A percentile compares a stretch with the other conserved stretches of the same genome.
These are phyloP conservation scores for Colaptes auratus DNA, from an alignment of 2,113 vertebrate genomes.

Conservation along the genomic window DNA sequence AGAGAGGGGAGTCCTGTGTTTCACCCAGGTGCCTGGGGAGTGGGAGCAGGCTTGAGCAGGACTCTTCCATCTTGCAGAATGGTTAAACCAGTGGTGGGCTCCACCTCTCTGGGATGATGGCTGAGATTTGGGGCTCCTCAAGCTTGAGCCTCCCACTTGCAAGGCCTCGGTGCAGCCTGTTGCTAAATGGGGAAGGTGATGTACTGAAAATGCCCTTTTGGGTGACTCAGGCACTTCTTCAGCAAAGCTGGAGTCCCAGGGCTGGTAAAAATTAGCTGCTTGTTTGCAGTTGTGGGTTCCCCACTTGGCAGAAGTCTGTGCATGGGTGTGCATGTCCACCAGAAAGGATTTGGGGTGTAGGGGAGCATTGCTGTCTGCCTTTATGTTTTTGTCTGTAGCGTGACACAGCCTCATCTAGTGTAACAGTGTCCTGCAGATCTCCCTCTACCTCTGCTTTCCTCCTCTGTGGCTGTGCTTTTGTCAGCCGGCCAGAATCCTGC, in stretches of 20 bases:
- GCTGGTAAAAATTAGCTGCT: neutral
- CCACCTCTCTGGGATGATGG: accelerated
- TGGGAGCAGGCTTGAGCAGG: neutral
- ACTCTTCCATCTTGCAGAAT: neutral
- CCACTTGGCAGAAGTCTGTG: neutral
- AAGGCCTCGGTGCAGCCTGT: neutral
- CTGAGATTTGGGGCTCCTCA: neutral
- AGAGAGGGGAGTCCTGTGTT: neutral
- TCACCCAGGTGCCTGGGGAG: neutral
- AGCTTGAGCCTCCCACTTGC: neutral
- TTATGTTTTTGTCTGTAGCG: accelerated
- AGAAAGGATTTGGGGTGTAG: neutral
- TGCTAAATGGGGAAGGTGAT: neutral
- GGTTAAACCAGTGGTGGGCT: neutral
- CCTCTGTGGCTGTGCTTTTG: neutral
- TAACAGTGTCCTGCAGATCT: accelerated
- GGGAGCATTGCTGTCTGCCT: neutral
- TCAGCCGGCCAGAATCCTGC: neutral
- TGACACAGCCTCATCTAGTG: accelerated
- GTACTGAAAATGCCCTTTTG: neutral
- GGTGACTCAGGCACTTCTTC: neutral
- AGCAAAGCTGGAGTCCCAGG: neutral
- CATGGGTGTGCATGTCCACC: neutral
- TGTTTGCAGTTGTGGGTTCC: accelerated
- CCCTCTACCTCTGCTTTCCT: neutral